A percentile compares a stretch with the other conserved stretches of the same genome.
Evolutionary conservation across 1,140 invertebrate species (phyloP).

Genomic region (Dendrolimus punctatus): DNA sequence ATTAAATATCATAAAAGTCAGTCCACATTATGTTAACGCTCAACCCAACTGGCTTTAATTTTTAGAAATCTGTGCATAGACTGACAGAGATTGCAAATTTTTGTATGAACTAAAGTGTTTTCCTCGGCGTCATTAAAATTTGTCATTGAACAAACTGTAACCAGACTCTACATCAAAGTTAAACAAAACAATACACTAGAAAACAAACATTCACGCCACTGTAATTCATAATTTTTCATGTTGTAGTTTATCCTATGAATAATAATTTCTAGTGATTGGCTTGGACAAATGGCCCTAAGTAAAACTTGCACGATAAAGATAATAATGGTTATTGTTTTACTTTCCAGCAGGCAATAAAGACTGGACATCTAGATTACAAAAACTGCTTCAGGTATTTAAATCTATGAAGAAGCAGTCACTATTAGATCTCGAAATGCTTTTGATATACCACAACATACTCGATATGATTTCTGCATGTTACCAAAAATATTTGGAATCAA

Average conservation of each 20-base stretch:
- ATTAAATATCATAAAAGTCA: too few species aligned
- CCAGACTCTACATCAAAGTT: too few species aligned
- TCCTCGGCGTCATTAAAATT: too few species aligned
- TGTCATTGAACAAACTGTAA: too few species aligned
- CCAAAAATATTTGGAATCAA: conserved; percentile 10
- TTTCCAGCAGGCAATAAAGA: conserved; percentile 9
- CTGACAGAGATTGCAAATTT: too few species aligned
- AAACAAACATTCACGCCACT: neutral
- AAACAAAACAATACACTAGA: neutral
- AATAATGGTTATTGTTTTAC: neutral
- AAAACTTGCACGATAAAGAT: neutral
- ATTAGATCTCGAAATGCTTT: conserved; percentile 32
- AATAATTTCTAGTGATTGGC: too few species aligned
- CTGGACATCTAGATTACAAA: neutral
- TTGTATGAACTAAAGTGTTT: too few species aligned
- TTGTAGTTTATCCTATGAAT: conserved; percentile 5
- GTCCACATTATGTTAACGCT: too few species aligned
- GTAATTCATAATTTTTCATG: conserved; percentile 7
- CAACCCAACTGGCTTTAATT: too few species aligned
- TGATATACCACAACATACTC: conserved; percentile 34
- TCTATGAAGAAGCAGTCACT: conserved; percentile 30
- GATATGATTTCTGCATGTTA: conserved; percentile 30
- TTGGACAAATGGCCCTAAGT: too few species aligned
- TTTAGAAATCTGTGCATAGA: too few species aligned
- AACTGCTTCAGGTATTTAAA: conserved; percentile 13